These are phyloP conservation scores for Crotalus horridus DNA, from an alignment of 2,113 vertebrate species.

Conservation along the genomic window DNA sequence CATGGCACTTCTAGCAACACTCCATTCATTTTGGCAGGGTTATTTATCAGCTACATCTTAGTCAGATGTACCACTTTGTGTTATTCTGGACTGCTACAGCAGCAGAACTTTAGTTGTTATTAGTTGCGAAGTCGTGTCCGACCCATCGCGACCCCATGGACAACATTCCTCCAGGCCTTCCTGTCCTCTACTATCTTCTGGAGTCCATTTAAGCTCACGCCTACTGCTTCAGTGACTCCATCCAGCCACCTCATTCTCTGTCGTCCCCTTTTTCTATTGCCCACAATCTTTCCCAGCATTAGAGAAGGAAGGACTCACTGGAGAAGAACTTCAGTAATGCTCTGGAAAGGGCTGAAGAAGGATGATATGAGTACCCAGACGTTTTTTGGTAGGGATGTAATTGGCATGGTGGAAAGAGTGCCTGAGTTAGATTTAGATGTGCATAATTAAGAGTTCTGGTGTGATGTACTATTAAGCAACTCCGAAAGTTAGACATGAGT, in stretches of 20 bases:
- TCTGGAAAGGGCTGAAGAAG: neutral
- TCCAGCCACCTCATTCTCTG: no score
- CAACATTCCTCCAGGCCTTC: no score
- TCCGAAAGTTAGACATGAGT: neutral
- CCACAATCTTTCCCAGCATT: no score
- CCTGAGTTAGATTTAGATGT: neutral
- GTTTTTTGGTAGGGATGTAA: neutral
- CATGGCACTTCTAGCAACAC: neutral
- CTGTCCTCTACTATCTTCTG: no score
- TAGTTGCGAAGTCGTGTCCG: no score
- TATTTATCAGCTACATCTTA: neutral
- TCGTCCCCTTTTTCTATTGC: no score
- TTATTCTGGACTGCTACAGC: neutral
- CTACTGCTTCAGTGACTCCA: no score
- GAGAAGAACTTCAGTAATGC: neutral
- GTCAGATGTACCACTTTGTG: neutral
- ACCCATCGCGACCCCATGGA: no score
- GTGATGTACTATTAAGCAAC: neutral
- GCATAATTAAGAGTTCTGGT: neutral
- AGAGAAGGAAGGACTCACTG: no score
- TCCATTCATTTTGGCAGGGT: neutral
- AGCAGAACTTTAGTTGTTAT: neutral
- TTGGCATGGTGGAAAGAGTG: neutral
- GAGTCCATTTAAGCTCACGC: no score
- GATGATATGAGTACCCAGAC: neutral